A percentile compares a stretch with the other conserved stretches of the same genome.
Evolutionary conservation across 2,797 vertebrate species (phyloP).

Genomic region (Rhabdomys pumilio): DNA sequence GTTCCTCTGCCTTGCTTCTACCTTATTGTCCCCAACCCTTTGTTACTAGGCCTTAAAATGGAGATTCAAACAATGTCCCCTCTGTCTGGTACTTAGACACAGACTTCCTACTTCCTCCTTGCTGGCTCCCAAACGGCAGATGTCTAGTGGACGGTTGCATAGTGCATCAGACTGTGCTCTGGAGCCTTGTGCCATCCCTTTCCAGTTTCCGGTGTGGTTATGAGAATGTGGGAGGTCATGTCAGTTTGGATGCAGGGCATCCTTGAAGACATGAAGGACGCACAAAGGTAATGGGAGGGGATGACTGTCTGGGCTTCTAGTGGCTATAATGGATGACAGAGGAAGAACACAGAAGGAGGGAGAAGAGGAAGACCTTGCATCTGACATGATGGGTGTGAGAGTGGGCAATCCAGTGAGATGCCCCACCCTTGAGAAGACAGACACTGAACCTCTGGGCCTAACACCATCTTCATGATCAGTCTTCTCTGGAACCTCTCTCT

Average conservation of each 20-base stretch:
- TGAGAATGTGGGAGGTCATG: conserved; percentile 27
- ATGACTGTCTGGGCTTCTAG: conserved; percentile 42
- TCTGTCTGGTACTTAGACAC: neutral
- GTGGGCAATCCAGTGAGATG: accelerated
- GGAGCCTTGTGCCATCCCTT: neutral
- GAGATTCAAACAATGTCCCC: neutral
- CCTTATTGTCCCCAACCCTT: neutral
- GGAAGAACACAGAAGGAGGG: neutral
- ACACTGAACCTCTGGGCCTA: neutral
- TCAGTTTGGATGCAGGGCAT: conserved; percentile 7
- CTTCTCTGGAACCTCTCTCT: neutral
- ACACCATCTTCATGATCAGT: neutral
- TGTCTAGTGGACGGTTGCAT: neutral
- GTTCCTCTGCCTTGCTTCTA: neutral
- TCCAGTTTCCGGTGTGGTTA: conserved; percentile 67
- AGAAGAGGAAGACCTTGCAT: neutral
- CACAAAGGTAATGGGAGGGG: conserved; percentile 41
- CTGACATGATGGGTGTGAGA: neutral
- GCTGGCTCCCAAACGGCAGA: neutral
- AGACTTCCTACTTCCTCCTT: neutral
- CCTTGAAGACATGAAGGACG: neutral
- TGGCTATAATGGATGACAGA: neutral
- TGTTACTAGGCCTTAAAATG: neutral
- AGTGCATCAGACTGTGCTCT: neutral
- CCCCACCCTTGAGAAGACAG: neutral